phyloP scores from a whole-genome alignment of 2,113 vertebrate species.

The Misgurnus mizolepis region DNA sequence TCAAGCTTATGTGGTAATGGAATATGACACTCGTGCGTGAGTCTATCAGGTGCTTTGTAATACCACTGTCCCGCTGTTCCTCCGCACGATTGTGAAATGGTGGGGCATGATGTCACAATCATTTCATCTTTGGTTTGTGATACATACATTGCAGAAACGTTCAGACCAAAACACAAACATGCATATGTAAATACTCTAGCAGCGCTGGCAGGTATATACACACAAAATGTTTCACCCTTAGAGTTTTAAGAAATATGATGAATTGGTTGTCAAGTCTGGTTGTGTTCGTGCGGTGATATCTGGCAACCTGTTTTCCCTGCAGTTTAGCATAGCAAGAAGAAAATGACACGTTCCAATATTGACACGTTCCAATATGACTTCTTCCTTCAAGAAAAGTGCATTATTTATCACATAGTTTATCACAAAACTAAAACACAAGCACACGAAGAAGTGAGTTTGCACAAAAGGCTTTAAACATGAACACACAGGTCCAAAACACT shows the following conservation, averaged over 20 bases:
- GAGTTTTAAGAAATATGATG: constrained; percentile 8
- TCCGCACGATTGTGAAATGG: constrained; percentile 8
- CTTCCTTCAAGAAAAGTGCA: constrained; percentile 44
- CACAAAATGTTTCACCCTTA: background rate
- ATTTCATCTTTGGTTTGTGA: constrained; percentile 7
- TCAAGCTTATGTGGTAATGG: background rate
- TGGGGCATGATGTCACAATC: constrained; percentile 9
- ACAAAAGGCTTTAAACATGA: constrained; percentile 55
- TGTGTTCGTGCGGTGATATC: constrained; percentile 7
- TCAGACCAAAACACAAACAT: background rate
- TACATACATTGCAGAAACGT: constrained; percentile 5
- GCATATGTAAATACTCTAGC: background rate
- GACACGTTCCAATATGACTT: constrained; percentile 56
- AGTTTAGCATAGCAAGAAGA: background rate
- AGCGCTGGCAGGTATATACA: background rate
- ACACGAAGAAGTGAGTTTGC: constrained; percentile 49
- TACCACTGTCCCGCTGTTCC: background rate
- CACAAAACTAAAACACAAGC: constrained; percentile 45
- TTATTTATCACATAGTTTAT: no score
- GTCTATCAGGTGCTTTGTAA: background rate
- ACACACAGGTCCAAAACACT: constrained; percentile 51
- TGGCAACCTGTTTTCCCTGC: constrained; percentile 16
- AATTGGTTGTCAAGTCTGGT: constrained; percentile 27
- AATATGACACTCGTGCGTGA: constrained; percentile 6
- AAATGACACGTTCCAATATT: constrained; percentile 51